These are phyloP conservation scores for Scelioninae gen. 1 DNA, from an alignment of 2,888 invertebrate genomes.

Conservation along the genomic window DNA sequence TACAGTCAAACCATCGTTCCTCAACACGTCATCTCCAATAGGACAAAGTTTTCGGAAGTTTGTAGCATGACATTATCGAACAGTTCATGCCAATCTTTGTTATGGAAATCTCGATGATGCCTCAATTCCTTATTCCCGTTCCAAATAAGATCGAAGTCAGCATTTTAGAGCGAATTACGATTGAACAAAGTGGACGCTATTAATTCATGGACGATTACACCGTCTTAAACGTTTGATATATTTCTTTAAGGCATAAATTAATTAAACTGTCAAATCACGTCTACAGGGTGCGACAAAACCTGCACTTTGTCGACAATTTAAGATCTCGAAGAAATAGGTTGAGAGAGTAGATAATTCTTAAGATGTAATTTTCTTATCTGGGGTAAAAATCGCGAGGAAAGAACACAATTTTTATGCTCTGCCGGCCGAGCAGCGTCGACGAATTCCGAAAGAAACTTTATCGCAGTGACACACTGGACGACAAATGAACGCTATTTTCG, in stretches of 20 bases:
- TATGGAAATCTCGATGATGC: constrained; percentile 49
- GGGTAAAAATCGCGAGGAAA: constrained; percentile 40
- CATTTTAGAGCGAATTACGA: constrained; percentile 1
- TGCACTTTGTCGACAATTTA: constrained; percentile 21
- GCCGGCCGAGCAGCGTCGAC: constrained; percentile 27
- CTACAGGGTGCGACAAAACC: too few relatives aligned
- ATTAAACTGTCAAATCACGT: constrained; percentile 12
- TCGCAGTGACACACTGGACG: constrained; percentile 46
- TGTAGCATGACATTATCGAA: constrained; percentile 54
- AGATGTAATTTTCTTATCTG: constrained; percentile 51
- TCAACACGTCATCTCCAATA: constrained; percentile 60
- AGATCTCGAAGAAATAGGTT: constrained; percentile 1
- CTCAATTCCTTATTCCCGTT: constrained; percentile 16
- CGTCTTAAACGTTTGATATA: background rate
- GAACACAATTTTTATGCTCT: constrained; percentile 39
- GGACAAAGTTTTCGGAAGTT: constrained; percentile 59
- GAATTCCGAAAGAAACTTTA: constrained; percentile 64
- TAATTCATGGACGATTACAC: background rate
- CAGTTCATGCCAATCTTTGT: constrained; percentile 51
- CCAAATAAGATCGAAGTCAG: constrained; percentile 25
- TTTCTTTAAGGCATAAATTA: background rate
- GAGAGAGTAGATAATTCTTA: constrained; percentile 17
- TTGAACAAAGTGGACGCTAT: background rate
- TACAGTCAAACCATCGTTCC: constrained; percentile 55
- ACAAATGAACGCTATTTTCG: constrained; percentile 49